Evolutionary conservation across 2,113 vertebrate species (phyloP), one percentile per base, ranked within the genome.

Genomic region (Paracanthobrama guichenoti): DNA sequence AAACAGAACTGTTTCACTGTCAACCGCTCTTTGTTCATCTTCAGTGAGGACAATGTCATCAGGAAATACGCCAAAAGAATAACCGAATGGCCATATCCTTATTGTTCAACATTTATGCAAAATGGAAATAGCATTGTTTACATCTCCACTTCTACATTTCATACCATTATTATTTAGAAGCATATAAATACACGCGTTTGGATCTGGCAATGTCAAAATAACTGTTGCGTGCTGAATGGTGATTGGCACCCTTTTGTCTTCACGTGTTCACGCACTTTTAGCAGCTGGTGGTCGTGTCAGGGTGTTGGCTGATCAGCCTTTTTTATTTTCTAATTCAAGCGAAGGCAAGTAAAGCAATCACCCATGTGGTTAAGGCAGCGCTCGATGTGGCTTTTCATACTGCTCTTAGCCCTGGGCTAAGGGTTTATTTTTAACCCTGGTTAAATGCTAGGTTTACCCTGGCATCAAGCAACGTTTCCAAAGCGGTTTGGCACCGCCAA

Each of bases 51-150:
- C 95, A 99, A 99, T 89, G 93, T 96, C 91, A 97, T 99, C 92
- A 95, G 98, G 93, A 99, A 99, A 95, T 99, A 98, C 50, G 97
- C 97, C 89, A 99, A 99, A 93, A 92, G 98, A 90, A 99, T 99
- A 93, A 99, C 97, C 13, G 98, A 99, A 92, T 99, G 98, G 98
- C 97, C 97, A 99, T 99, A 99, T 99, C 98, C 97, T 99, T 88
- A 81, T 18, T n/a, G 64, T 3, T 60, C 79, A 22, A 46, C 20
- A 28, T 28, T 35, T 50, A 24, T 5, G 22, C 22, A 3, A 35
- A 76, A 57, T 35, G 24, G 16, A 76, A 13, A 53, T 16, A 26
- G 35, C 13, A 46, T 44, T 50, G 20, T 44, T 28, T 10, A 12
- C 24, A 50, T 20, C 60, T 48, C 10, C 24, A 14, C 60, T 67